A percentile compares a stretch with the other conserved stretches of the same genome.
These are phyloP conservation scores for Lethocerus indicus DNA, from an alignment of 1,140 invertebrate genomes.

Conservation along the genomic window DNA sequence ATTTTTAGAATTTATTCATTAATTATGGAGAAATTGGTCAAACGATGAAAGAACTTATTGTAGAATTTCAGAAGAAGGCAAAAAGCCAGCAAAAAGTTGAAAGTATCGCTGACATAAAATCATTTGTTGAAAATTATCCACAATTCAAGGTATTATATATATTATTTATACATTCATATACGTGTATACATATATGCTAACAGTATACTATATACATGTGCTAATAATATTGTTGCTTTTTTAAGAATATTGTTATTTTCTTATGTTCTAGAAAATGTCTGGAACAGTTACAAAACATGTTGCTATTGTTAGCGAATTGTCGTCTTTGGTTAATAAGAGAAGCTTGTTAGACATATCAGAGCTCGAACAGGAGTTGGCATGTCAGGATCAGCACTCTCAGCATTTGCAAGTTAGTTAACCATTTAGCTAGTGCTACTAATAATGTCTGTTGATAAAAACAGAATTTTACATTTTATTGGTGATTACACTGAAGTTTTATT, in stretches of 20 bases:
- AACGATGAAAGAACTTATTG: constrained; percentile 93
- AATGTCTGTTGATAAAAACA: constrained; percentile 23
- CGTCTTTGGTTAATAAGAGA: constrained; percentile 58
- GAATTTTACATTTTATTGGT: constrained; percentile 23
- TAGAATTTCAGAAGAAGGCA: constrained; percentile 91
- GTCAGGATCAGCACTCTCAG: constrained; percentile 78
- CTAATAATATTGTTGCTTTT: background rate
- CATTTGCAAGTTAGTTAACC: constrained; percentile 47
- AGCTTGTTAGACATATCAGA: constrained; percentile 86
- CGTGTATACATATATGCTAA: background rate
- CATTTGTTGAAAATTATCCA: constrained; percentile 95
- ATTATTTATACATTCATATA: background rate
- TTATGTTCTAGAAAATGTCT: constrained; percentile 69
- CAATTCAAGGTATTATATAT: constrained; percentile 61
- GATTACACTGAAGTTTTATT: background rate
- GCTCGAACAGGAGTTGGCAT: constrained; percentile 89
- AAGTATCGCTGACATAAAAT: constrained; percentile 97
- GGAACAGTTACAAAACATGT: constrained; percentile 97
- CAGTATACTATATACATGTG: background rate
- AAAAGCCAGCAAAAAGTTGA: constrained; percentile 95
- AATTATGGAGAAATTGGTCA: constrained; percentile 98
- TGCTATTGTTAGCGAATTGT: constrained; percentile 87
- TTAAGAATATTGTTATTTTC: constrained; percentile 3
- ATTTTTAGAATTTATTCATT: constrained; percentile 70
- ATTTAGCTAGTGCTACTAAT: background rate